Evolutionary conservation across 2,113 vertebrate species (phyloP).

Genomic region (Desmodus rotundus): DNA sequence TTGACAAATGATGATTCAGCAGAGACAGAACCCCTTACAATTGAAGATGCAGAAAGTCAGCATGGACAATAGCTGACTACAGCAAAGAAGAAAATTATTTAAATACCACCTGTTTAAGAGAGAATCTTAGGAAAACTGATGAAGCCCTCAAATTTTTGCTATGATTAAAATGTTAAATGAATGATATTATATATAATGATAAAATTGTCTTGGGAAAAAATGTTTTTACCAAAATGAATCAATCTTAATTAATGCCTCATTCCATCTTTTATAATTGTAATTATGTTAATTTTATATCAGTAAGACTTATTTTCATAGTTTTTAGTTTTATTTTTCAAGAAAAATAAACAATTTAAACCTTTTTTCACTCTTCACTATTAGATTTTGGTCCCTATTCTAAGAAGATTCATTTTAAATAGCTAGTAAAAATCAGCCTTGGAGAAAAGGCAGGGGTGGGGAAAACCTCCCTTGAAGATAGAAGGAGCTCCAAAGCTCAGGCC

Average conservation of each 20-base stretch:
- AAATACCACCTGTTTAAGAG: not conserved
- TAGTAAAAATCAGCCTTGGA: not conserved
- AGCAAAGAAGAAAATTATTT: slow-evolving; percentile 16
- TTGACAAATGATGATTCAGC: not conserved
- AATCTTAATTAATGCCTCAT: not conserved
- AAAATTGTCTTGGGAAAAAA: not conserved
- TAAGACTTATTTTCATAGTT: not conserved
- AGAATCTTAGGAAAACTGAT: slow-evolving; percentile 20
- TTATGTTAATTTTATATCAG: not conserved
- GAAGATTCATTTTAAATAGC: not conserved
- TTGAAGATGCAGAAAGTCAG: not conserved
- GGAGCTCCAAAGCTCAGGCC: not conserved
- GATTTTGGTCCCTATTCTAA: not conserved
- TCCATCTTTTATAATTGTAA: not conserved
- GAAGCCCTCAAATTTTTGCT: not conserved
- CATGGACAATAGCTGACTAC: not conserved
- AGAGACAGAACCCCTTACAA: not conserved
- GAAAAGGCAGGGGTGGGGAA: not conserved
- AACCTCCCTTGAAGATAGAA: not conserved
- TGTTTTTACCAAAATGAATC: not conserved
- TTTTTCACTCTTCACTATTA: not conserved
- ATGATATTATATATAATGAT: not conserved
- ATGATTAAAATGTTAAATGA: not conserved
- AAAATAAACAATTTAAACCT: not conserved
- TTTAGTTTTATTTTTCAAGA: slow-evolving; percentile 32